These are phyloP conservation scores for Pitta sordida DNA, from an alignment of 2,113 vertebrate species.

Conservation along the genomic window DNA sequence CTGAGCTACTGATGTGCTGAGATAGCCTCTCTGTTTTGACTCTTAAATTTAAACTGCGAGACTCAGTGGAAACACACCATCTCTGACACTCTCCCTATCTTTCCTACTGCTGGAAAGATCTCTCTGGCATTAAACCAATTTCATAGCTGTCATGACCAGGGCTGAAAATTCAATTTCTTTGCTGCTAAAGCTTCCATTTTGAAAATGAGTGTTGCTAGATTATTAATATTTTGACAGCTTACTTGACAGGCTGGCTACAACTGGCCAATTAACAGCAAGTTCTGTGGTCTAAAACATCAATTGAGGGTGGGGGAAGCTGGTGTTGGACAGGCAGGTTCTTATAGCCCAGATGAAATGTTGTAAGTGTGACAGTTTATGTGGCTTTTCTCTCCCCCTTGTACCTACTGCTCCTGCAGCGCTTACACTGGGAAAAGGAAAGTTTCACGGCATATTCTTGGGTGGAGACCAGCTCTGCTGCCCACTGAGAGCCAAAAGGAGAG, in stretches of 20 bases:
- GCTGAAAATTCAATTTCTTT: slow-evolving; percentile 19
- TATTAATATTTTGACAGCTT: slow-evolving; percentile 37
- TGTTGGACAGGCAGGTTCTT: not conserved
- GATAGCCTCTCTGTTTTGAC: not conserved
- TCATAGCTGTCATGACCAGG: not conserved
- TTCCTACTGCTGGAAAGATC: not conserved
- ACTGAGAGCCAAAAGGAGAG: not conserved
- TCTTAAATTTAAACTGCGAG: not conserved
- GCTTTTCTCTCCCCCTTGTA: not conserved
- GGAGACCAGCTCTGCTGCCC: not conserved
- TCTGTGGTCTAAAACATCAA: not conserved
- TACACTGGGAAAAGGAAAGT: not conserved
- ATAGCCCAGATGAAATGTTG: not conserved
- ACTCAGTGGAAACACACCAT: not conserved
- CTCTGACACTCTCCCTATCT: not conserved
- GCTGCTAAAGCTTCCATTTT: not conserved
- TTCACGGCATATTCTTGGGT: not conserved
- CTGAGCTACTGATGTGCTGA: not conserved
- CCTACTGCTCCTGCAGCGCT: not conserved
- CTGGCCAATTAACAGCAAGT: not conserved
- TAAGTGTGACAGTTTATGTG: not conserved
- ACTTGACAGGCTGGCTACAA: not conserved
- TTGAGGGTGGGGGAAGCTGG: not conserved
- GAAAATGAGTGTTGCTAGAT: not conserved
- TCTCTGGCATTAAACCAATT: slow-evolving; percentile 22